phyloP scores from a whole-genome alignment of 2,888 invertebrate genomes.

The Acronicta alni region DNA sequence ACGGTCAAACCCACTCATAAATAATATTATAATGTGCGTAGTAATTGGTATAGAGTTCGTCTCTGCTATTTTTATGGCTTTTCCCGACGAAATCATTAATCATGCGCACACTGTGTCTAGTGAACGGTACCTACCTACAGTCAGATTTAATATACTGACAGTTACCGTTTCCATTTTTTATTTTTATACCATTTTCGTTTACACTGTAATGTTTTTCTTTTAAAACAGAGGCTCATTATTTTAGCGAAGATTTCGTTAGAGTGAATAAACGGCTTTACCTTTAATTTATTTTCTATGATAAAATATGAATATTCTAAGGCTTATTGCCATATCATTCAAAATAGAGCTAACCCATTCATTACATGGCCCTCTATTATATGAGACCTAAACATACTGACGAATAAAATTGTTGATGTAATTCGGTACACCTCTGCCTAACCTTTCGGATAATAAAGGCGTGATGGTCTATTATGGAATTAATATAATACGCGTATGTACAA shows the following conservation, averaged over 20 bases:
- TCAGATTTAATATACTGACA: slow-evolving; percentile 49
- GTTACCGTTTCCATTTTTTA: slow-evolving; percentile 46
- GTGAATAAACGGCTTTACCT: background rate
- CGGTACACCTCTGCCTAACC: no score
- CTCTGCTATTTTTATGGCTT: slow-evolving; percentile 49
- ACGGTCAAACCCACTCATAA: slow-evolving; percentile 22
- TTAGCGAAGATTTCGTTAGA: background rate
- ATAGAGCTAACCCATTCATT: no score
- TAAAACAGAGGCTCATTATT: background rate
- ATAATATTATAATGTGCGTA: slow-evolving; percentile 32
- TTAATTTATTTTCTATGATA: background rate
- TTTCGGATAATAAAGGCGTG: no score
- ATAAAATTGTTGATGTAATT: no score
- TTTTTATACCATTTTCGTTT: slow-evolving; percentile 28
- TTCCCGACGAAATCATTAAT: slow-evolving; percentile 49
- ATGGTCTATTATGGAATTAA: no score
- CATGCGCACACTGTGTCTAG: slow-evolving; percentile 35
- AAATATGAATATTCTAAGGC: no score
- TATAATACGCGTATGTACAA: no score
- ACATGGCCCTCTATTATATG: no score
- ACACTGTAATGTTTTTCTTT: background rate
- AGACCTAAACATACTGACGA: no score
- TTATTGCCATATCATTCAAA: no score
- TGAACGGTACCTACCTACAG: slow-evolving; percentile 23
- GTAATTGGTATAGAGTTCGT: slow-evolving; percentile 46